These are phyloP conservation scores for Formica exsecta DNA, from an alignment of 1,140 invertebrate species.

Conservation along the genomic window DNA sequence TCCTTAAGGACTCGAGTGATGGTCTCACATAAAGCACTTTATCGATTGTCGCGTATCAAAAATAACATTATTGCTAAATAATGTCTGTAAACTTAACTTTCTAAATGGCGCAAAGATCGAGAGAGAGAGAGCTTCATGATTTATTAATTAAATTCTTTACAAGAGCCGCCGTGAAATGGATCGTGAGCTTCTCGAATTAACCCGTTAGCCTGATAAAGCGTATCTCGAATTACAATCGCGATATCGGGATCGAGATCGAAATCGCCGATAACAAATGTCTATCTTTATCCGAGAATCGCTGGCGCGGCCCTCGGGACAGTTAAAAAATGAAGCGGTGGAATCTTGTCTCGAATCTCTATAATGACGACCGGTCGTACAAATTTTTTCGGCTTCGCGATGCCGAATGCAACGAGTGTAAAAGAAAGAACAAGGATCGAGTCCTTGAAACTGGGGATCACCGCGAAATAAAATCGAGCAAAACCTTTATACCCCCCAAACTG, in stretches of 20 bases:
- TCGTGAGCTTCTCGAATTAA: constrained; percentile 46
- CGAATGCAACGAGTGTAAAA: not conserved
- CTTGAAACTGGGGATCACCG: constrained; percentile 58
- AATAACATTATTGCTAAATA: not conserved
- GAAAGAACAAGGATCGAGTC: constrained; percentile 59
- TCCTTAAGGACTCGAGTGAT: constrained; percentile 52
- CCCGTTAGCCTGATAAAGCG: constrained; percentile 60
- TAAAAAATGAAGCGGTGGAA: constrained; percentile 60
- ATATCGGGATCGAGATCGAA: constrained; percentile 57
- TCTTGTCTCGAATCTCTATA: constrained; percentile 74
- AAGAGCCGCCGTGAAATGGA: not conserved
- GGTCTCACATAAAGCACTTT: constrained; percentile 47
- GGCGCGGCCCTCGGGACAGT: constrained; percentile 14
- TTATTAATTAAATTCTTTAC: constrained; percentile 28
- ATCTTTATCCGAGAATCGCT: constrained; percentile 64
- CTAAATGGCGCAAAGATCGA: constrained; percentile 8
- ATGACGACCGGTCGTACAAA: constrained; percentile 74
- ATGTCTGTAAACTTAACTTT: constrained; percentile 32
- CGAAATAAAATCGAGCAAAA: constrained; percentile 66
- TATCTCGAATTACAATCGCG: constrained; percentile 66
- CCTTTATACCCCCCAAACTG: constrained; percentile 53
- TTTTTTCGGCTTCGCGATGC: constrained; percentile 61
- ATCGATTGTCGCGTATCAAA: constrained; percentile 36
- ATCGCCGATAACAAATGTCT: constrained; percentile 63
- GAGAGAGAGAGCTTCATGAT: not conserved